Percentiles rank a stretch among this genome's conserved stretches.
These are phyloP conservation scores for Theodoxus fluviatilis DNA, from an alignment of 2,888 invertebrate genomes.

Conservation along the genomic window DNA sequence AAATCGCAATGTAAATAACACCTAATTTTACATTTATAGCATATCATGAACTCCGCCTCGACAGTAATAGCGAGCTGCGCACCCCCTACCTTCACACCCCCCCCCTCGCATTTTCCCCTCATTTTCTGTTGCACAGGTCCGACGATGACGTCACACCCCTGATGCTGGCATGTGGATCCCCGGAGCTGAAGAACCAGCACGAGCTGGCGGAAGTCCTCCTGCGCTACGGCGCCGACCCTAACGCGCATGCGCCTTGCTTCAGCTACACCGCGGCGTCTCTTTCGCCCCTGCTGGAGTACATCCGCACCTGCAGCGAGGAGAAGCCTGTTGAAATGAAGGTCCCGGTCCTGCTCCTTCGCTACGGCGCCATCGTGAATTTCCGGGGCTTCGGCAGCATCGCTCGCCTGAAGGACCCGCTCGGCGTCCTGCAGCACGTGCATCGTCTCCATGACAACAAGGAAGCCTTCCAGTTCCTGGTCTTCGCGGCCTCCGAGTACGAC, in stretches of 20 bases:
- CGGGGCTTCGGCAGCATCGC: slow-evolving; percentile 49
- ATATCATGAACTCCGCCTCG: too few species aligned
- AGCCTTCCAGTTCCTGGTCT: slow-evolving; percentile 74
- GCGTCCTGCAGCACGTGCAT: slow-evolving; percentile 80
- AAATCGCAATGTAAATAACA: too few species aligned
- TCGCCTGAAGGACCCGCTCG: slow-evolving; percentile 74
- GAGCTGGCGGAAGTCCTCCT: slow-evolving; percentile 53
- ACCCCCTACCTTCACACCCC: background rate
- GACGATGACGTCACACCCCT: slow-evolving; percentile 64
- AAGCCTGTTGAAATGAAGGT: slow-evolving; percentile 75
- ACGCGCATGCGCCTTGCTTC: slow-evolving; percentile 68
- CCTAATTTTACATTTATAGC: too few species aligned
- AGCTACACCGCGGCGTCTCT: slow-evolving; percentile 70
- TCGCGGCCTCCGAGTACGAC: slow-evolving; percentile 81
- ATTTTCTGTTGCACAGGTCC: slow-evolving; percentile 32
- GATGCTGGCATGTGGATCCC: slow-evolving; percentile 64
- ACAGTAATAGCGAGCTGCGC: too few species aligned
- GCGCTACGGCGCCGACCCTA: slow-evolving; percentile 55
- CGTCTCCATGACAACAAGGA: slow-evolving; percentile 70
- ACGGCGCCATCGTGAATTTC: slow-evolving; percentile 73
- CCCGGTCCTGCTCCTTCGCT: slow-evolving; percentile 75
- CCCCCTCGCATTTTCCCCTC: background rate
- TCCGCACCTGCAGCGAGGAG: slow-evolving; percentile 72
- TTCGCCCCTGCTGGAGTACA: slow-evolving; percentile 82
- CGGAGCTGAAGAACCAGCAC: slow-evolving; percentile 47